Evolutionary conservation across 2,888 invertebrate species (phyloP), one percentile per base, ranked within the genome.

Genomic region (Heliconius erato): DNA sequence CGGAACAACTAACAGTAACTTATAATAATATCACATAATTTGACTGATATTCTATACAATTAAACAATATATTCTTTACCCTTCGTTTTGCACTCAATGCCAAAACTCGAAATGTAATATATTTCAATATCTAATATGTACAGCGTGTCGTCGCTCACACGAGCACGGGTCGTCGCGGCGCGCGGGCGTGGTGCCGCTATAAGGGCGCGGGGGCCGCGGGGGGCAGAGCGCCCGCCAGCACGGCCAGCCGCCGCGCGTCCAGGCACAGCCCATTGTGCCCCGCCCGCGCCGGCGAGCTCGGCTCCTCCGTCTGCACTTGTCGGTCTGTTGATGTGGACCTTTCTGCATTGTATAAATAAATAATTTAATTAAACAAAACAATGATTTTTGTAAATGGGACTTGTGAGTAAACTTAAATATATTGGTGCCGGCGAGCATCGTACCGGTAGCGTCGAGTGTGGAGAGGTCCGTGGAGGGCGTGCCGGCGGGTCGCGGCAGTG

Each of bases 251-350:
- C 35, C 89, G 89, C 32, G 89, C 89, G 81, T 92, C 91, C 82
- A 92, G 86, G 49, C 81, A 86, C 76, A 92, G 83, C 4, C 89
- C 88, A 69, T 87, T 87, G 12, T 85, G 86, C 69, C 87, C 88
- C 11, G 76, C 83, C 28, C 79, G 63, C 87, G 54, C 69, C 74
- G 82, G 74, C 65, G 81, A 78, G 14, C 82, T 82, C 35, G 87
- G 83, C n/a, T 92, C 94, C 26, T 95, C 95, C 14, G 95, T 95
- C 87, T 95, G 95, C 80, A 93, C 93, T 72, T 92, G 92, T 9
- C 93, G 90, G 85, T 94, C 94, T 12, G 90, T 88, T 16, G 90
- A 91, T n/a, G 89, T 89, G 19, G 88, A 88, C 76, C 90, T 89
- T 82, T 94, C 94, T 93, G 81, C 11, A 32, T 32, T 65, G 32